Evolutionary conservation across 2,888 invertebrate species (phyloP), one percentile per base, ranked within the genome.

Genomic region (Belgica antarctica): DNA sequence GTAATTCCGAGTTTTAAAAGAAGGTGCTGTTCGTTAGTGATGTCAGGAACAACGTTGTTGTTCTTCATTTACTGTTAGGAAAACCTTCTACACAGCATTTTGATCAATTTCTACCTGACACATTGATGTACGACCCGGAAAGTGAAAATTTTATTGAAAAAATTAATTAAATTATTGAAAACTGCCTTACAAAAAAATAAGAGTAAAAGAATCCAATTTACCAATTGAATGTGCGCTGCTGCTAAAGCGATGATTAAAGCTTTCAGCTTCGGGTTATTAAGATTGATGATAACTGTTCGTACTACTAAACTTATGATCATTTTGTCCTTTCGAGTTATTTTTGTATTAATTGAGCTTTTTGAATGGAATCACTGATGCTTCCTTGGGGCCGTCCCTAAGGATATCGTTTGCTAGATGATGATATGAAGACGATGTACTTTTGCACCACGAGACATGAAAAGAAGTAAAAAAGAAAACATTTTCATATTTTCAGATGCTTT

Each of bases 401-500:
- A 52, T 52, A 52, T 19, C 22, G 2, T 52, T 52, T 52, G 52
- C 52, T 22, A 22, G 52, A 17, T 8, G 22, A 22, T n/a, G 52
- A 52, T 52, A n/a, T 52, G 52, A 17, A 22, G 22, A 22, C 22
- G 52, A 52, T 52, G 22, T 52, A 22, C 22, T 19, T 52, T 52
- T 52, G 52, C 52, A 52, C 52, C 46, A 12, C n/a, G 17, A 52
- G 22, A 31, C 12, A 31, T 31, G 34, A 3, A 12, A 52, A 22
- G 22, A 8, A 52, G 7, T n/a, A 52, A 19, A 52, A 31, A 31
- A 31, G 12, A 31, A 31, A 17, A 22, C 52, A 52, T 52, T 41
- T 52, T 52, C 52, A 52, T 61, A 61, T 61, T 61, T 61, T 61
- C 61, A 61, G 61, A 61, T 61, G 61, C 61, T 61, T 61, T 61